Base-by-base conservation (phyloP, 2,797 vertebrate genomes). In the Philypnodon macrostomus region DNA sequence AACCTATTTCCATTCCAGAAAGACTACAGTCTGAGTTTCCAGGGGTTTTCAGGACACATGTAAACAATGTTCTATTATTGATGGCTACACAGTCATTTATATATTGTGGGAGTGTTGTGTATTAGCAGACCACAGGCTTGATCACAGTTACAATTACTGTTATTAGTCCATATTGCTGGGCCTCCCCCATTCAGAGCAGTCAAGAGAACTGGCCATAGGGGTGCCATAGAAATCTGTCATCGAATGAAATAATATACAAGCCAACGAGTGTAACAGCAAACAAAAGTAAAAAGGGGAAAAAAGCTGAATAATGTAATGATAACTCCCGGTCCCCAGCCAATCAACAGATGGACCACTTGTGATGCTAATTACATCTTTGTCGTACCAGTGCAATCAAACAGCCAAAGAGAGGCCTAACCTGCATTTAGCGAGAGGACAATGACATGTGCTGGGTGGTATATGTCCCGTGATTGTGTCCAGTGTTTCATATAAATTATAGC, bases 381-480 rank as follows among this genome's bases (percentile, higher is more conserved):
- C 72, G 72, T 76, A 72, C 61, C 50, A 51, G 52, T 41, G 68
- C 54, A 72, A 81, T 74, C 58, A 79, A 63, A 73, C 47, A 52
- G 39, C 4, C 53, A 27, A 9, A 60, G 60, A 66, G 60, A 30
- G 29, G 51, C 47, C 52, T 65, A 57, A 73, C 52, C 62, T 68
- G 53, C 60, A 63, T 60, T 46, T 32, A 59, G 53, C 11, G 36
- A 15, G 47, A 58, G 38, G 34, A 56, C 26, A 31, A 24, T 35
- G 30, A 16, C 11, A 23, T 30, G 17, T 13, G 53, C 29, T 50
- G 53, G 44, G 26, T 23, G 4, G 52, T 29, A 30, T 10, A 39
- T 9, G 42, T 14, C 36, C 16, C 32, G 32, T 53, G 36, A 35
- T 26, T 30, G 31, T 36, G 30, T 38, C 14, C 31, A n/a, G n/a